Evolutionary conservation across 1,140 invertebrate species (phyloP), one percentile per base, ranked within the genome.

Genomic region (Neuroterus valhalla): DNA sequence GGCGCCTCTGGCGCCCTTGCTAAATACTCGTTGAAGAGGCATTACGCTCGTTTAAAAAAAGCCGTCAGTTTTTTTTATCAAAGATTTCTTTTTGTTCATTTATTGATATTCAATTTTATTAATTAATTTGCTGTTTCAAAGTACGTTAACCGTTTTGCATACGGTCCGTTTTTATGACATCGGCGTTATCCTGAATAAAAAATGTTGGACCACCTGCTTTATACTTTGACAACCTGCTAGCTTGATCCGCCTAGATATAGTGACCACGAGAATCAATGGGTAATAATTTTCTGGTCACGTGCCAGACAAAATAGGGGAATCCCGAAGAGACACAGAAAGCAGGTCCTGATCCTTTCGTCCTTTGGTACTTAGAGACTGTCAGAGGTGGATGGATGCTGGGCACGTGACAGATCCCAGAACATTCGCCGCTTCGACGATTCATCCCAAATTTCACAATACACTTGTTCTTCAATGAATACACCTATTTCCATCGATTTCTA

Each of bases 221-320:
- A 19, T 23, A 15, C 3, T 68, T 46, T 67, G 70, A 42, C 45
- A 75, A 80, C 69, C 74, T 80, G 77, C 55, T 52, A 66, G 44
- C 68, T 77, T 26, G 45, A 74, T 66, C 46, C 48, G 31, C 19
- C 4, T 3, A 45, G 23, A 71, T 3, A 45, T n/a, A 71, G 71
- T 42, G 19, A 67, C 72, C 66, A 21, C 50, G 50, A 69, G 70
- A 69, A 75, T 83, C 81, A 86, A 84, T 81, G 74, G 76, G 71
- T 79, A 80, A 85, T 84, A 81, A 87, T 86, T 84, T 80, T 84
- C 81, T 70, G 75, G 86, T 73, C 86, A 85, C 85, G 86, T 85
- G 85, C 80, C 81, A 50, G 66, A 46, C 72, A 70, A 73, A 48
- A 52, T 74, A 8, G 72, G 73, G 69, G 70, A 75, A 66, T 74